Conservation (phyloP, 2,888 invertebrate genomes). For the Leptinotarsa rubiginosa region DNA sequence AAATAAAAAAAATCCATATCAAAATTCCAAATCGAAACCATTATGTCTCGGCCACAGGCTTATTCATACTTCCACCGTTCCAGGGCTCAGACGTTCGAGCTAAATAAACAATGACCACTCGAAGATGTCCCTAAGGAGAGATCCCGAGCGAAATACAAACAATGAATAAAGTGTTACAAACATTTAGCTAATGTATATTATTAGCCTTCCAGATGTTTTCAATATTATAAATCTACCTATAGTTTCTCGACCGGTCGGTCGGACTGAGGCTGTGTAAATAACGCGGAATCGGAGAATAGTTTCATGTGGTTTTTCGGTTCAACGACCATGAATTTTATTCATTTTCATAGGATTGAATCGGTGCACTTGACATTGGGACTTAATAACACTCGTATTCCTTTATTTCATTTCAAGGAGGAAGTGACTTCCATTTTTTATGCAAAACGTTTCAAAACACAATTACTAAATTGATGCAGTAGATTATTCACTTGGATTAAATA, state of each 20-base stretch:
- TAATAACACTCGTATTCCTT: background rate
- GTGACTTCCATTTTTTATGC: no score
- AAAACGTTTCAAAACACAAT: no score
- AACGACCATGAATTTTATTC: conserved; percentile 9
- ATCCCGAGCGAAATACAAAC: conserved; percentile 53
- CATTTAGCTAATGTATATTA: conserved; percentile 55
- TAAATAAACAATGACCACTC: conserved; percentile 61
- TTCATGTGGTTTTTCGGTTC: conserved; percentile 25
- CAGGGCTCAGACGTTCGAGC: conserved; percentile 40
- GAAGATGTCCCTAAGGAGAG: conserved; percentile 59
- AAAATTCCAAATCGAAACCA: conserved; percentile 24
- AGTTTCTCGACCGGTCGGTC: conserved; percentile 25
- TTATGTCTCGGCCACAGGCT: conserved; percentile 23
- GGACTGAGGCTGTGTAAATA: conserved; percentile 30
- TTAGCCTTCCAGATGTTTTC: conserved; percentile 51
- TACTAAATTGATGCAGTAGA: no score
- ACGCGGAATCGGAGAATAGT: conserved; percentile 26
- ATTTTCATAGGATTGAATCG: background rate
- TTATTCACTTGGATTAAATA: no score
- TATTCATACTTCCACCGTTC: conserved; percentile 28
- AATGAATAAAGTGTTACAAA: conserved; percentile 56
- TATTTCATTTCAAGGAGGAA: no score
- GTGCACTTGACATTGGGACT: background rate
- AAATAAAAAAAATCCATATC: background rate
- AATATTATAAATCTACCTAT: conserved; percentile 46